Evolutionary conservation across 2,888 invertebrate genomes (phyloP), one percentile per base, ranked within the genome.

Genomic region (Drosophila formosana): DNA sequence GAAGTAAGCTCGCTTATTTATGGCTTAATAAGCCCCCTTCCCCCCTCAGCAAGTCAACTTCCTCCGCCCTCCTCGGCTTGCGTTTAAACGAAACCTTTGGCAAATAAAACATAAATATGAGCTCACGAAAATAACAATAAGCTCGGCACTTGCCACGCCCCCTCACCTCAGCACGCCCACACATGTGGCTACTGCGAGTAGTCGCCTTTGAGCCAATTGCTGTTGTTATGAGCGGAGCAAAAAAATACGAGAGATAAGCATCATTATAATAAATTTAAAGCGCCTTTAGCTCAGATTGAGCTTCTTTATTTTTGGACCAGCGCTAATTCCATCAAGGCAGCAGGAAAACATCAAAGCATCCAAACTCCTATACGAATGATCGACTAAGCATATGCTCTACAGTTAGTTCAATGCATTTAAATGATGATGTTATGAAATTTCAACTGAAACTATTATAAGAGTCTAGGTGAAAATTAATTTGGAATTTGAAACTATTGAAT

Each of bases 21-120:
- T 80, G 80, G 84, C 72, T 82, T 82, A 78, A 84, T 87, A 84
- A 82, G 69, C 58, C 60, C 61, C n/a, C 25, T 23, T 46, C 13
- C 49, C 11, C 32, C 18, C 18, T 18, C 1, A 18, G 18, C 18
- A 18, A 18, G 18, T 18, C 49, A 43, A 26, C 53, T 34, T 34
- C 32, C 30, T 43, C 7, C 28, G 1, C 18, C 1, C 18, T 18
- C 18, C 18, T 18, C 18, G 18, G 2, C 7, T 5, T 4, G 6
- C 39, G 8, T 13, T 11, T 25, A 47, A 60, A 61, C 8, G 23
- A 46, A 56, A 69, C 49, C 63, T 25, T 49, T 39, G 45, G 9
- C 66, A 69, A 67, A 75, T 72, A 75, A 78, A 78, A 75, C 46
- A 82, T 68, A 69, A 66, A 73, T 61, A 80, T 73, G 69, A 58